Evolutionary conservation across 2,797 vertebrate species (phyloP).

Genomic region (Delichon dasypus): DNA sequence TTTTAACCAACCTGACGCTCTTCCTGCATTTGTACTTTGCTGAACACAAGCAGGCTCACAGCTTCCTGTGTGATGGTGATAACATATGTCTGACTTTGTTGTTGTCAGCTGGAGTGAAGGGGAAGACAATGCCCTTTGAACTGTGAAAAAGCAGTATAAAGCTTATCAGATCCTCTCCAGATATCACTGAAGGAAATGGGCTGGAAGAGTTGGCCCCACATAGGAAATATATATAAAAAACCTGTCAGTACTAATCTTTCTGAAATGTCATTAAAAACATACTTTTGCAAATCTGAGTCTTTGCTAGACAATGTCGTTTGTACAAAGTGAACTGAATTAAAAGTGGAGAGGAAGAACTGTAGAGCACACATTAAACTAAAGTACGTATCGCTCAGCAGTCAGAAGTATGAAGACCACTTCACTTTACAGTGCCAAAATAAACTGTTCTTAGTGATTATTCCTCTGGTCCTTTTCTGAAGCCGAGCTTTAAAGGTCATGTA

Average conservation of each 20-base stretch:
- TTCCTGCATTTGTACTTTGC: conserved; percentile 78
- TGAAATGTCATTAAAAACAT: conserved; percentile 63
- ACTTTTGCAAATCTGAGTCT: conserved; percentile 43
- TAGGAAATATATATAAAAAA: conserved; percentile 76
- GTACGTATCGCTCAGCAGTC: background rate
- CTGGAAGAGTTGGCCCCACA: conserved; percentile 49
- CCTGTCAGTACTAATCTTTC: conserved; percentile 72
- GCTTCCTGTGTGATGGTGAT: conserved; percentile 73
- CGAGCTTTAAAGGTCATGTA: background rate
- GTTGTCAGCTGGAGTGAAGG: conserved; percentile 63
- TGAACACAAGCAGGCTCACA: conserved; percentile 55
- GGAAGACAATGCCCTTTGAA: conserved; percentile 77
- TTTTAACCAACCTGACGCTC: conserved; percentile 67
- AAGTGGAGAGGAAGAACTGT: conserved; percentile 32
- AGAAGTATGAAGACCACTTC: background rate
- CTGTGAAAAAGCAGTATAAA: conserved; percentile 66
- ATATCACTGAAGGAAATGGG: conserved; percentile 76
- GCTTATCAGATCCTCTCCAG: conserved; percentile 82
- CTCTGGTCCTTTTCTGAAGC: conserved; percentile 1
- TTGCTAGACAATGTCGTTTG: conserved; percentile 45
- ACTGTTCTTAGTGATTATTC: background rate
- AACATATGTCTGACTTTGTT: conserved; percentile 72
- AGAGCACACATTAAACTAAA: background rate
- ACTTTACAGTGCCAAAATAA: background rate
- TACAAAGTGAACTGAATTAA: conserved; percentile 27